Evolutionary conservation across 2,113 vertebrate species (phyloP).

Genomic region (Sylvietta virens): DNA sequence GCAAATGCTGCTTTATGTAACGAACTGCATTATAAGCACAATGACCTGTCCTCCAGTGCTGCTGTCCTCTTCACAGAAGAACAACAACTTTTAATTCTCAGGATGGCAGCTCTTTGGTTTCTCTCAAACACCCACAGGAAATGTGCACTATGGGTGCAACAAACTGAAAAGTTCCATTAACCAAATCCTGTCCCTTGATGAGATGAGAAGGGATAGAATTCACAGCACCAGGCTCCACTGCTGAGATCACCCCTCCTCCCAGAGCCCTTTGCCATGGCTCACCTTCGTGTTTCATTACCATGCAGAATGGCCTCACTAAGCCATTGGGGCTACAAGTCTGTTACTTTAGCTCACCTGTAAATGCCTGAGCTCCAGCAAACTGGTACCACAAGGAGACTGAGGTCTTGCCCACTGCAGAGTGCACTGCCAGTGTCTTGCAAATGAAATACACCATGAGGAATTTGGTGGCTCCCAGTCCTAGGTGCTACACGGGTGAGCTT

Average conservation of each 20-base stretch:
- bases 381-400: not conserved
- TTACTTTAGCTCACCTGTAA: not conserved
- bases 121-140: not conserved
- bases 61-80: not conserved
- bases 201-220: not conserved
- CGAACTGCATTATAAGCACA: not conserved
- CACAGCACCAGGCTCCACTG: not conserved
- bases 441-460: not conserved
- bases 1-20: not conserved
- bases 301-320: not conserved
- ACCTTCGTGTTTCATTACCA: fast-evolving
- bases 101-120: not conserved
- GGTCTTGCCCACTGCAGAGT: not conserved
- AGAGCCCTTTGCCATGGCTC: not conserved
- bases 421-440: not conserved
- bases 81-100: not conserved
- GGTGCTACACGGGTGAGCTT: not conserved
- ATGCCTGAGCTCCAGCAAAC: not conserved
- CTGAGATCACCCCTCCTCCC: not conserved
- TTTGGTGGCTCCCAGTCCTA: not conserved
- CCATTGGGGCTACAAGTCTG: not conserved
- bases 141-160: not conserved
- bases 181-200: not conserved
- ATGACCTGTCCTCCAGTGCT: not conserved
- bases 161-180: not conserved